Base-by-base conservation (phyloP, 1,140 invertebrate genomes). In the Aphidius ervi region DNA sequence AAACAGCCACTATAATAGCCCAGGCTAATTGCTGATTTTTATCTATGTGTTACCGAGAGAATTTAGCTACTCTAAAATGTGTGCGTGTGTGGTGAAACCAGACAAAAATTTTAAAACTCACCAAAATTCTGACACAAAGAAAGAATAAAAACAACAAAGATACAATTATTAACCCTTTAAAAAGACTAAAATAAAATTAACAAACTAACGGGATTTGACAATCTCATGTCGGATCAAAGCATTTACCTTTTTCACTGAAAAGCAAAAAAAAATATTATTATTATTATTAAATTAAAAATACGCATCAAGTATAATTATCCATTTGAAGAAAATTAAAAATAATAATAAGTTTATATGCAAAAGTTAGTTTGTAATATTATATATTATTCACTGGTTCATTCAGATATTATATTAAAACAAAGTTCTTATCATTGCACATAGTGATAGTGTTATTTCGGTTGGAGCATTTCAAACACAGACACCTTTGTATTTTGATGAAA, bases 1-100 rank as follows among this genome's bases (percentile, higher is more conserved):
- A 78, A 76, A 75, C 73, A 70, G 69, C 72, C 73, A 74, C 74
- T 74, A 77, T 77, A 76, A 77, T 76, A 74, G 74, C 75, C 74
- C 74, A 65, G 74, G 76, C 73, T 78, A 77, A 78, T 77, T 78
- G 76, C 76, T 78, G 76, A 78, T 78, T 76, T 78, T 78, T 78
- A 78, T 76, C 76, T 76, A 55, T 64, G 61, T 65, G 66, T 66
- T 57, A 62, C 65, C 49, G 46, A 50, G 40, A 54, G 37, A 40
- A 54, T 54, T 54, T 40, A 40, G 52, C 42, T 54, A 54, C 50
- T 16, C 16, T 16, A 16, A 16, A 16, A 16, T 16, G 16, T 16
- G 16, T 16, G 16, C 16, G 16, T 16, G 52, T n/a, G 42, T 42
- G 40, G 52, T 54, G 8, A 40, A 54, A 41, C 40, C 39, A 10